Conservation (phyloP, 2,797 vertebrate species). For the Rhinella marina region DNA sequence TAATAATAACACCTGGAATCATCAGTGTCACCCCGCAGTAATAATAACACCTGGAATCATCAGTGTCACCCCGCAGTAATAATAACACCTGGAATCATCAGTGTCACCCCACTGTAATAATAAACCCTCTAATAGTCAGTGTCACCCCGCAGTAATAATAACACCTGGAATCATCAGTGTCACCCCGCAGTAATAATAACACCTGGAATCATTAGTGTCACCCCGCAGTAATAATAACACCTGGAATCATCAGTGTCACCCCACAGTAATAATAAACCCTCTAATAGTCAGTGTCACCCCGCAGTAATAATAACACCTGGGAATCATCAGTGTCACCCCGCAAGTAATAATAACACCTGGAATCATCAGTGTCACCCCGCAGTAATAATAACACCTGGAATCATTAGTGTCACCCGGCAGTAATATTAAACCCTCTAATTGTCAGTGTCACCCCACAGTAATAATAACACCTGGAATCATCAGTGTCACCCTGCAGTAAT, state of each 20-base stretch:
- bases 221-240: background rate
- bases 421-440: background rate
- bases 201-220: too few species aligned
- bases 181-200: too few species aligned
- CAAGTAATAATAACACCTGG: too few species aligned
- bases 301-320: background rate
- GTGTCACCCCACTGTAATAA: background rate
- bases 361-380: background rate
- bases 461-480: background rate
- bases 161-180: background rate
- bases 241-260: background rate
- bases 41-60: background rate
- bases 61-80: too few species aligned
- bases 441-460: background rate
- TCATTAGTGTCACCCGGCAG: background rate
- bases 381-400: background rate
- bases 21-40: too few species aligned
- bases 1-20: too few species aligned
- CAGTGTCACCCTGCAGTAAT: background rate
- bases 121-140: background rate
- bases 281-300: background rate
- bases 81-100: background rate
- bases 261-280: background rate
- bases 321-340: too few species aligned
- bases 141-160: background rate